A percentile compares a stretch with the other conserved stretches of the same genome.
These are phyloP conservation scores for Tethya wilhelma DNA, from an alignment of 37 sponge, comb jelly and placozoan species.

Conservation along the genomic window DNA sequence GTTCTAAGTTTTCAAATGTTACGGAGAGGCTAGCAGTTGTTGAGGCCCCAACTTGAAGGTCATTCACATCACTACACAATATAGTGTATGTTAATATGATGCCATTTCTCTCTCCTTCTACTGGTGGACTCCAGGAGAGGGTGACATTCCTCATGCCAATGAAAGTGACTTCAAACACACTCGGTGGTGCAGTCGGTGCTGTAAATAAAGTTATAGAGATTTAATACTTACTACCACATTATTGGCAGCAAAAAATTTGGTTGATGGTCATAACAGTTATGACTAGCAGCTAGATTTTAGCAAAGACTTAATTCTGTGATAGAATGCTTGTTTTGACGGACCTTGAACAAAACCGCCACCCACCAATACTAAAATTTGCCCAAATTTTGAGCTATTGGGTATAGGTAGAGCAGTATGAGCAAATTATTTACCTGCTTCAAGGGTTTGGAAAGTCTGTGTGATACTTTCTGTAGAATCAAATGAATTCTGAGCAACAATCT, in stretches of 20 bases:
- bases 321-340: too few species aligned
- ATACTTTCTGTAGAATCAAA: neutral
- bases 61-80: neutral
- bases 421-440: constrained; percentile 17
- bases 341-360: too few species aligned
- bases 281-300: neutral
- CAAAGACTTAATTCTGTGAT: too few species aligned
- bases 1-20: constrained; percentile 1
- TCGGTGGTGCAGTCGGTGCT: constrained; percentile 22
- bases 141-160: neutral
- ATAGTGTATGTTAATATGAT: constrained; percentile 3
- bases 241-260: too few species aligned
- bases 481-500: constrained; percentile 13
- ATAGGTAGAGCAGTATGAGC: too few species aligned
- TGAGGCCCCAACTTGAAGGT: neutral
- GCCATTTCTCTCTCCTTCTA: neutral
- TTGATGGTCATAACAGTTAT: neutral
- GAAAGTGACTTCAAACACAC: neutral
- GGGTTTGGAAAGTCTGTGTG: constrained; percentile 1
- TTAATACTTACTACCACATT: neutral
- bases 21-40: neutral
- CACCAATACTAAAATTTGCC: neutral
- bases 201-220: neutral
- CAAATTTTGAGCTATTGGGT: too few species aligned
- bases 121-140: constrained; percentile 16